Conservation (phyloP, 2,888 invertebrate species). For the Panopea generosa region DNA sequence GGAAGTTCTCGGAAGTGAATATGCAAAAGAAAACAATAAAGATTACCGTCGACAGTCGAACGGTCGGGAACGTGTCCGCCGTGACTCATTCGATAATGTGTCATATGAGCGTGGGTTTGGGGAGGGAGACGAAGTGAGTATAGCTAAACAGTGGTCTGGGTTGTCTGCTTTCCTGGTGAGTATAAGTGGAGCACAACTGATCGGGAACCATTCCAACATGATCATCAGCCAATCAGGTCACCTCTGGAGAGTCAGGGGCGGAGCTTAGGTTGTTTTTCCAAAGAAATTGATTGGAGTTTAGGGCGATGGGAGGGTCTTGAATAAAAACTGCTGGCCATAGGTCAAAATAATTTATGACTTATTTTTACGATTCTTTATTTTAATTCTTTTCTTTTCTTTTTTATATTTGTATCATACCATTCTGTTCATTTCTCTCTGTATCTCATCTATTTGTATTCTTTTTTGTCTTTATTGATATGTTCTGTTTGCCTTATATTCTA, state of each 20-base stretch:
- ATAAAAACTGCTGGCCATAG: too few relatives aligned
- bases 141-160: conserved; percentile 80
- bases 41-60: conserved; percentile 85
- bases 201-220: conserved; percentile 64
- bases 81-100: conserved; percentile 88
- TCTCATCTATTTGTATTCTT: too few relatives aligned
- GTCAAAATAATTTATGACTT: too few relatives aligned
- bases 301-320: conserved; percentile 55
- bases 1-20: conserved; percentile 89
- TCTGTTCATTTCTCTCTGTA: too few relatives aligned
- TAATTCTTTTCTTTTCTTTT: too few relatives aligned
- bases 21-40: conserved; percentile 80
- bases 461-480: too few relatives aligned
- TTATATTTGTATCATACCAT: too few relatives aligned
- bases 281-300: conserved; percentile 44
- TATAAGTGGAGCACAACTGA: conserved; percentile 74
- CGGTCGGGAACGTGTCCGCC: conserved; percentile 87
- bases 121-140: conserved; percentile 91
- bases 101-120: conserved; percentile 87
- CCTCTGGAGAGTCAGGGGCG: conserved; percentile 2
- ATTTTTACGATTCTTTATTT: too few relatives aligned
- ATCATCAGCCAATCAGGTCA: conserved; percentile 25
- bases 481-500: too few relatives aligned
- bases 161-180: conserved; percentile 75
- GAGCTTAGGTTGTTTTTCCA: conserved; percentile 6